Percentiles rank a stretch among this genome's conserved stretches.
These are phyloP conservation scores for Channallabes apus DNA, from an alignment of 2,797 vertebrate genomes.

Conservation along the genomic window DNA sequence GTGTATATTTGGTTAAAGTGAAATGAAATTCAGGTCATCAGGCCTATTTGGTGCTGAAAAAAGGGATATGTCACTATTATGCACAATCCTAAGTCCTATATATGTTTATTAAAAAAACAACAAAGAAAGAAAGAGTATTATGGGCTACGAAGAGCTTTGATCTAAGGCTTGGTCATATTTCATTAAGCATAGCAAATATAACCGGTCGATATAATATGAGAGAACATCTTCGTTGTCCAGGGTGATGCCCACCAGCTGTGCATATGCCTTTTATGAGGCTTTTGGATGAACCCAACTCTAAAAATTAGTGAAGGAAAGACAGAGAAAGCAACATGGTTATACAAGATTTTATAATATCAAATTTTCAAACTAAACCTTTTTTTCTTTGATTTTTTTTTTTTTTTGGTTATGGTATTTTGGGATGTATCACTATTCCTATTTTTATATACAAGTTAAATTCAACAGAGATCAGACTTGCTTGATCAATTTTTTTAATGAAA, in stretches of 20 bases:
- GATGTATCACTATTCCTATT: no score
- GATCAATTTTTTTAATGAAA: constrained; percentile 65
- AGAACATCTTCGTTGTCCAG: neutral
- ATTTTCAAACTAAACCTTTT: neutral
- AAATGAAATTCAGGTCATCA: no score
- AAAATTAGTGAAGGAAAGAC: neutral
- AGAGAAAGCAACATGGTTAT: neutral
- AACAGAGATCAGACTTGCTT: constrained; percentile 28
- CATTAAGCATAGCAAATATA: neutral
- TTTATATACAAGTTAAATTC: neutral
- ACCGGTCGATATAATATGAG: neutral
- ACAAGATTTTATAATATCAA: neutral
- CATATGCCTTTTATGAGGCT: neutral
- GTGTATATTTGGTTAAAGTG: no score
- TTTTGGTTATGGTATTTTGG: neutral
- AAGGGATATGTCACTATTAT: no score
- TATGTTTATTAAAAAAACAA: no score
- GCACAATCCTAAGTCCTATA: no score
- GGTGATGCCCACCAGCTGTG: neutral
- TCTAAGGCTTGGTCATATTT: neutral
- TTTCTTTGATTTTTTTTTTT: neutral
- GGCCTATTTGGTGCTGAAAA: no score
- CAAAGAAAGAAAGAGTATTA: no score
- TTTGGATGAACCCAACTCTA: neutral
- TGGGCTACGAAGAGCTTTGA: no score